phyloP scores from a whole-genome alignment of 2,113 vertebrate species.

The Hiodon alosoides region DNA sequence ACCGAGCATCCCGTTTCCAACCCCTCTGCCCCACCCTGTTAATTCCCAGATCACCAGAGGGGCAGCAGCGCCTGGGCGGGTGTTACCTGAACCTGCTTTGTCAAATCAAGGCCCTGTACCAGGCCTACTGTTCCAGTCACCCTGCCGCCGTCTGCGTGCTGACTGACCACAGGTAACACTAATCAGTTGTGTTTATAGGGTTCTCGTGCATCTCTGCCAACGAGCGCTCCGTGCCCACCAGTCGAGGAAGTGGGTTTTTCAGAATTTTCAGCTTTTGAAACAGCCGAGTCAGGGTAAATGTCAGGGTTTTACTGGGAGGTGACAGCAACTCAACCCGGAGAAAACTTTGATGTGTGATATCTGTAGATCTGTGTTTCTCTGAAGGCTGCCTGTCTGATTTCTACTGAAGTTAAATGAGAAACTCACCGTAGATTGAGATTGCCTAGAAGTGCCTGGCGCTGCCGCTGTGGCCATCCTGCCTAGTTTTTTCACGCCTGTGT shows the following conservation, averaged over 20 bases:
- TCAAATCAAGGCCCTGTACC: constrained; percentile 85
- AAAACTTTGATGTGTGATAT: no score
- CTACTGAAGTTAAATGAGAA: no score
- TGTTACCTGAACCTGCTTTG: constrained; percentile 82
- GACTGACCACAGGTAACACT: constrained; percentile 81
- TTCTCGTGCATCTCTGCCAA: not conserved
- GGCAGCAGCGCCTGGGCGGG: constrained; percentile 83
- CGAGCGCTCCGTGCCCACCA: no score
- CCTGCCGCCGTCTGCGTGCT: constrained; percentile 86
- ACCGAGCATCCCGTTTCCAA: not conserved
- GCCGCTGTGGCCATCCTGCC: not conserved
- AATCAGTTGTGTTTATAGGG: no score
- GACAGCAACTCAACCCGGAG: no score
- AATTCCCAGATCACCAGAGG: constrained; percentile 73
- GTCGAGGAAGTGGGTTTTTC: no score
- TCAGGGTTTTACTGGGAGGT: no score
- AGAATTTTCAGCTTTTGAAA: no score
- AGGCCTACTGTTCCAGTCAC: constrained; percentile 89
- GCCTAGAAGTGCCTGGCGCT: not conserved
- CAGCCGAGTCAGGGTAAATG: no score
- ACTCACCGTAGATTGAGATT: not conserved
- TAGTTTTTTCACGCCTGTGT: not conserved
- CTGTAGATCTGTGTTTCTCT: no score
- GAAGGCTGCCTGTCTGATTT: no score
- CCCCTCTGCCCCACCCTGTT: not conserved